phyloP scores from a whole-genome alignment of 2,888 invertebrate species.

The Tryphoninae sp. region DNA sequence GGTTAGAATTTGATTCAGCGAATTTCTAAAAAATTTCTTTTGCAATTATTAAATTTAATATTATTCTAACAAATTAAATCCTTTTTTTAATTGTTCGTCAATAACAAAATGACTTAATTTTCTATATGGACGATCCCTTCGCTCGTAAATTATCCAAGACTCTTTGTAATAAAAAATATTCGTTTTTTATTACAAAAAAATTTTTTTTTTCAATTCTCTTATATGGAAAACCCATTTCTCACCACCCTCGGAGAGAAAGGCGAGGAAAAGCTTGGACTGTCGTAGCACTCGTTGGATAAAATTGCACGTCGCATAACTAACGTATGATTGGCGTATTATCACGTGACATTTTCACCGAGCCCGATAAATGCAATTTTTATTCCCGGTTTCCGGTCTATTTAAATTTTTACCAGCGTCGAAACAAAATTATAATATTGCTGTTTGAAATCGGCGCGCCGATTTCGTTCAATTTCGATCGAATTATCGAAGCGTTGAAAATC shows the following conservation, averaged over 20 bases:
- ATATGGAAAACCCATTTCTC: not conserved
- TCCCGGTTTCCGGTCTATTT: conserved; percentile 21
- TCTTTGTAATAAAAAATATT: not conserved
- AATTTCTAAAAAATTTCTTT: too few relatives aligned
- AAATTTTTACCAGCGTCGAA: not conserved
- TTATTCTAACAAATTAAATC: conserved; percentile 3
- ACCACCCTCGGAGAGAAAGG: conserved; percentile 53
- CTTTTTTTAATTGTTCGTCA: not conserved
- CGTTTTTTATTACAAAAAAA: not conserved
- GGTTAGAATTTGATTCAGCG: too few relatives aligned
- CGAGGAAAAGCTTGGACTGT: conserved; percentile 45
- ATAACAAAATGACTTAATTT: not conserved
- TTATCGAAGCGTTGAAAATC: conserved; percentile 43
- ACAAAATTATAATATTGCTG: conserved; percentile 26
- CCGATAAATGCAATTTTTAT: conserved; percentile 2
- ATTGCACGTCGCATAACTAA: not conserved
- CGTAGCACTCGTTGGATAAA: conserved; percentile 22
- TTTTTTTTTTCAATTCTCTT: not conserved
- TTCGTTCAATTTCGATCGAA: conserved; percentile 14
- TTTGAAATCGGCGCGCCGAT: conserved; percentile 6
- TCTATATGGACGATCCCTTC: conserved; percentile 25
- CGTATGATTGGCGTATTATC: conserved; percentile 7
- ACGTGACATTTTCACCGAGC: conserved; percentile 22
- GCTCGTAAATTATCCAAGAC: conserved; percentile 22
- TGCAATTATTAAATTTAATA: too few relatives aligned